Evolutionary conservation across 1,140 invertebrate genomes (phyloP).

Genomic region (Vanessa atalanta): DNA sequence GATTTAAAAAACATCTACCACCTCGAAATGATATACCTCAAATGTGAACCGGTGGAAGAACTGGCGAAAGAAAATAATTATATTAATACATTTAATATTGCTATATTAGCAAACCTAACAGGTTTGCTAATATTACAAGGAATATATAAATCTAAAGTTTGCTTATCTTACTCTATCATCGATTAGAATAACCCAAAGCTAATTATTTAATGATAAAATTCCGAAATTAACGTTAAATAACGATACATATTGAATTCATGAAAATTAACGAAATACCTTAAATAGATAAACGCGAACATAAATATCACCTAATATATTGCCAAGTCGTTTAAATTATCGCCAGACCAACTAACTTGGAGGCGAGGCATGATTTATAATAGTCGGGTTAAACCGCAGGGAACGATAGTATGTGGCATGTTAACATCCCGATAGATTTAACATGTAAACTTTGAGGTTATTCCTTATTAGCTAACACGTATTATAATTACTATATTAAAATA

Average conservation of each 20-base stretch:
- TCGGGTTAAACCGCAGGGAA: slow-evolving; percentile 41
- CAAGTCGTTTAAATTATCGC: slow-evolving; percentile 48
- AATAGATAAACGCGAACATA: slow-evolving; percentile 38
- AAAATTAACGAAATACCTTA: slow-evolving; percentile 35
- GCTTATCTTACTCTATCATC: no score
- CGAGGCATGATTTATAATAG: slow-evolving; percentile 51
- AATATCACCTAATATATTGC: slow-evolving; percentile 31
- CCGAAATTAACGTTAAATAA: no score
- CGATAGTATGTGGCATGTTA: slow-evolving; percentile 46
- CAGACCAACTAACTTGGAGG: slow-evolving; percentile 26
- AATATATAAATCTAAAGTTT: no score
- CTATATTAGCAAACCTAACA: no score
- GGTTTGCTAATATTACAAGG: no score
- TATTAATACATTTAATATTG: no score
- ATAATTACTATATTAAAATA: not conserved
- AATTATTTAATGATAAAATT: no score
- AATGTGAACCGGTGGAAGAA: no score
- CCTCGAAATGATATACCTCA: no score
- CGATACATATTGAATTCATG: not conserved
- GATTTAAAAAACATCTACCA: no score
- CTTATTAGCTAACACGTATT: not conserved
- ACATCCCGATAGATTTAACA: slow-evolving; percentile 46
- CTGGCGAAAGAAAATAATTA: no score
- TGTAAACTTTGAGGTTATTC: slow-evolving; percentile 23
- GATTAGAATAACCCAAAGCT: no score